phyloP scores from a whole-genome alignment of 2,888 invertebrate species.

The Mactromeris polynyma region DNA sequence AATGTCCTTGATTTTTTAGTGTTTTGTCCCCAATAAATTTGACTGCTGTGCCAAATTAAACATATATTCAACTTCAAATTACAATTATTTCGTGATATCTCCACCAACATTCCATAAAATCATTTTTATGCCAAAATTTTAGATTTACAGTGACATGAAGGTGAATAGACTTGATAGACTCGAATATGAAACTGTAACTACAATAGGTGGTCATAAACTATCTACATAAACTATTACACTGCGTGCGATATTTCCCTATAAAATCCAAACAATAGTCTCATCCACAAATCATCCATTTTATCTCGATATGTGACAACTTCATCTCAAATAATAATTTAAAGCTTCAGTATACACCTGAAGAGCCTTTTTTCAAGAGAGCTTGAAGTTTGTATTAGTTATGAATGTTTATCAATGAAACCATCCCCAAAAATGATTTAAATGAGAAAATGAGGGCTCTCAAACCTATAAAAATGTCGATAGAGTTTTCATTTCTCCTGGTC shows the following conservation, averaged over 20 bases:
- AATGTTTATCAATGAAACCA: not conserved
- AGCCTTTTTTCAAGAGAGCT: not conserved
- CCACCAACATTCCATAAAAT: not conserved
- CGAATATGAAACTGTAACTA: not conserved
- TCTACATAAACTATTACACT: not conserved
- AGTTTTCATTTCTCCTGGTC: not conserved
- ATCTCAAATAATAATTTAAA: constrained; percentile 9
- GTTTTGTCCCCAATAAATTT: no score
- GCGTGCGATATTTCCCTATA: not conserved
- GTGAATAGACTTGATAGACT: not conserved
- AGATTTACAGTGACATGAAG: not conserved
- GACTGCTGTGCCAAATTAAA: not conserved
- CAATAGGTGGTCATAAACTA: not conserved
- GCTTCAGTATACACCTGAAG: not conserved
- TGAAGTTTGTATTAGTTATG: not conserved
- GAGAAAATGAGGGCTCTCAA: not conserved
- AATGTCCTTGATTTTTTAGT: no score
- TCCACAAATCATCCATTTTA: constrained; percentile 1
- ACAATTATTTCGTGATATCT: not conserved
- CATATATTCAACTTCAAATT: not conserved
- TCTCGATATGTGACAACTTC: not conserved
- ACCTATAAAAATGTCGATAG: not conserved
- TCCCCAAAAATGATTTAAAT: not conserved
- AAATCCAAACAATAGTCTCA: not conserved
- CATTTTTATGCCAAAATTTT: not conserved